Conservation (phyloP, 2,888 invertebrate genomes). For the Byasa hedistus region DNA sequence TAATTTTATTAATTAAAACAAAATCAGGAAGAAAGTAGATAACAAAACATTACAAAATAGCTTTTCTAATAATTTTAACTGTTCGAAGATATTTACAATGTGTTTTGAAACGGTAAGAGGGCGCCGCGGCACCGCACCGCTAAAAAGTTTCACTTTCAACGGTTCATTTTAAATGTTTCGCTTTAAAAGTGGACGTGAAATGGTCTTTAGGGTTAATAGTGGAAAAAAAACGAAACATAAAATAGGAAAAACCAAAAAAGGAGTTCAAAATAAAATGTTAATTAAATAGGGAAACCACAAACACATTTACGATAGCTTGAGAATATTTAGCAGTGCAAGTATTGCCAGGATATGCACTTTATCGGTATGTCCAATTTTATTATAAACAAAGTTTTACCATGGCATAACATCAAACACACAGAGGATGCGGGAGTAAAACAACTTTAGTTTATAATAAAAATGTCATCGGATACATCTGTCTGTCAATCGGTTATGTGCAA, state of each 20-base stretch:
- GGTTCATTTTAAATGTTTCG: conserved; percentile 32
- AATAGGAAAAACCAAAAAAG: conserved; percentile 42
- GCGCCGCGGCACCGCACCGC: conserved; percentile 58
- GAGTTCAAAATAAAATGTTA: conserved; percentile 34
- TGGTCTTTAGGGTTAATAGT: conserved; percentile 37
- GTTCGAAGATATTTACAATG: neutral
- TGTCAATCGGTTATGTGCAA: conserved; percentile 52
- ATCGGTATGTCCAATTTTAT: conserved; percentile 57
- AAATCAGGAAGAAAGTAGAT: neutral
- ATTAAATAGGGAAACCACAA: conserved; percentile 39
- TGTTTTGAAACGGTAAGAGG: conserved; percentile 23
- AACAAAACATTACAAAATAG: conserved; percentile 2
- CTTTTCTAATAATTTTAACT: neutral
- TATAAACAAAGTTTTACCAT: conserved; percentile 58
- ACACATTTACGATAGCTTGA: conserved; percentile 66
- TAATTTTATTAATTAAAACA: conserved; percentile 1
- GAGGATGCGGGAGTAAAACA: conserved; percentile 34
- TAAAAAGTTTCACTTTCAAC: conserved; percentile 29
- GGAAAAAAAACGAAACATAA: conserved; percentile 38
- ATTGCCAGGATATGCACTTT: conserved; percentile 60
- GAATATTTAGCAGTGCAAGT: conserved; percentile 69
- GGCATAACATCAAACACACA: conserved; percentile 23
- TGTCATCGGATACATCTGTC: conserved; percentile 40
- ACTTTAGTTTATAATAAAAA: conserved; percentile 70
- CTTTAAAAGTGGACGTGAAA: conserved; percentile 32